Conservation (phyloP, 2,797 vertebrate genomes). For the Austrolebias charrua region DNA sequence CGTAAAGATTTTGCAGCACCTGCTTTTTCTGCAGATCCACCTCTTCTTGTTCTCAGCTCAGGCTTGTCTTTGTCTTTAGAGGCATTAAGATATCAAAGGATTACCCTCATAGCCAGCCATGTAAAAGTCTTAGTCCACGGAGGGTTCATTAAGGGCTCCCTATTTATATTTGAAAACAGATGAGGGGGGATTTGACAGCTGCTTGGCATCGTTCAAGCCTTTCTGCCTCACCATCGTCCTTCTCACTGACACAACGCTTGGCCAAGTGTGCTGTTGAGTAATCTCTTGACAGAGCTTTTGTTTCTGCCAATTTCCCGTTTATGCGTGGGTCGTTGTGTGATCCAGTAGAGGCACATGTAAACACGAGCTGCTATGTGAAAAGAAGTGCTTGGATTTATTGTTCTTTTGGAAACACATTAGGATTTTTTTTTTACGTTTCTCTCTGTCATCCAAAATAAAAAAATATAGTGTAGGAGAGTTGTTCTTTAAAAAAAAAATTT, state of each 20-base stretch:
- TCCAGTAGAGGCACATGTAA: slow-evolving; percentile 3
- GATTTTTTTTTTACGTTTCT: neutral
- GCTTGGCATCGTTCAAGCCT: slow-evolving; percentile 35
- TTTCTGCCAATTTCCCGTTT: slow-evolving; percentile 40
- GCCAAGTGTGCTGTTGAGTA: slow-evolving; percentile 29
- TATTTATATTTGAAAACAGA: slow-evolving; percentile 37
- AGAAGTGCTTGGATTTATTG: slow-evolving; percentile 6
- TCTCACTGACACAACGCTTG: slow-evolving; percentile 32
- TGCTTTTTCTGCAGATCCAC: slow-evolving; percentile 16
- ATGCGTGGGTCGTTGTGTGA: slow-evolving; percentile 7
- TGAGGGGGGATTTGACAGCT: slow-evolving; percentile 42
- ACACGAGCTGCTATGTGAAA: slow-evolving; percentile 13
- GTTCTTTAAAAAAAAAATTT: neutral
- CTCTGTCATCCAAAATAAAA: slow-evolving; percentile 1
- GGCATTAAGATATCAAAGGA: slow-evolving; percentile 57
- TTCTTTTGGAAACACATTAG: slow-evolving; percentile 6
- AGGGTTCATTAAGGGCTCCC: slow-evolving; percentile 51
- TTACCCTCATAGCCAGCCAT: slow-evolving; percentile 35
- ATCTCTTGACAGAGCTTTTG: slow-evolving; percentile 21
- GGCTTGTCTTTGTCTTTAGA: slow-evolving; percentile 41
- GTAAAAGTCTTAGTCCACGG: slow-evolving; percentile 44
- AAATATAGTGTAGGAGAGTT: neutral
- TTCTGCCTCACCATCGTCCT: slow-evolving; percentile 35
- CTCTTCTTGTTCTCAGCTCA: slow-evolving; percentile 32
- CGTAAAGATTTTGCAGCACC: slow-evolving; percentile 12